Conservation (phyloP, 2,797 vertebrate species). For the Bovichtus diacanthus region DNA sequence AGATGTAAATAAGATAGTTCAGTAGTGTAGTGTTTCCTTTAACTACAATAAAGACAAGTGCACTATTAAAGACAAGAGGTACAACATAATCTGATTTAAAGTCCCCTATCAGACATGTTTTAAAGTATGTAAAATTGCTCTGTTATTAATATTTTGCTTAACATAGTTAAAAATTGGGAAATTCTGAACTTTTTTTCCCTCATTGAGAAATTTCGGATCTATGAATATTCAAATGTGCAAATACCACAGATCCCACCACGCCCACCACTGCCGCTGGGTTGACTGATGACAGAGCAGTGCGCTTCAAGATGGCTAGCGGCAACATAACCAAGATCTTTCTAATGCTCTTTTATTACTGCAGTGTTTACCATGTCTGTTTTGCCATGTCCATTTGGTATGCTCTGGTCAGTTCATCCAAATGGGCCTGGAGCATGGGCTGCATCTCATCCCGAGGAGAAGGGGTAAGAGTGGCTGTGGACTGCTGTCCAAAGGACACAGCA, state of each 20-base stretch:
- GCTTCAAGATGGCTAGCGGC: no score
- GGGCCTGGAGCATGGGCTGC: conserved; percentile 98
- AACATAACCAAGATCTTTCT: neutral
- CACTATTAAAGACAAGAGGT: neutral
- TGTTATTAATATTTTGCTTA: no score
- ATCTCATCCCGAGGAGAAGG: conserved; percentile 98
- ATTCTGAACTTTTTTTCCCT: no score
- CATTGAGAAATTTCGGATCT: no score
- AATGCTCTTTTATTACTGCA: neutral
- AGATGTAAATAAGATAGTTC: neutral
- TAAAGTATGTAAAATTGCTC: no score
- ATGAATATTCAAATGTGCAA: no score
- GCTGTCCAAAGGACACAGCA: conserved; percentile 96
- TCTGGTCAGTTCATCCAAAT: conserved; percentile 95
- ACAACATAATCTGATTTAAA: no score
- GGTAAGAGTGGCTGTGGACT: conserved; percentile 97
- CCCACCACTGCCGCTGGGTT: no score
- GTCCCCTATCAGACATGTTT: no score
- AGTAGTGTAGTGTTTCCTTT: neutral
- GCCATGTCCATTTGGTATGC: conserved; percentile 98
- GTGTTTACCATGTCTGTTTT: conserved; percentile 93
- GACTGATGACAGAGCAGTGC: no score
- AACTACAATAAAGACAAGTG: neutral
- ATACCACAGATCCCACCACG: no score
- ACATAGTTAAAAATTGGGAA: no score